Base-by-base conservation (phyloP, 30 jellyfish, hydroid and myxozoan species). In the Aurelia sp. region DNA sequence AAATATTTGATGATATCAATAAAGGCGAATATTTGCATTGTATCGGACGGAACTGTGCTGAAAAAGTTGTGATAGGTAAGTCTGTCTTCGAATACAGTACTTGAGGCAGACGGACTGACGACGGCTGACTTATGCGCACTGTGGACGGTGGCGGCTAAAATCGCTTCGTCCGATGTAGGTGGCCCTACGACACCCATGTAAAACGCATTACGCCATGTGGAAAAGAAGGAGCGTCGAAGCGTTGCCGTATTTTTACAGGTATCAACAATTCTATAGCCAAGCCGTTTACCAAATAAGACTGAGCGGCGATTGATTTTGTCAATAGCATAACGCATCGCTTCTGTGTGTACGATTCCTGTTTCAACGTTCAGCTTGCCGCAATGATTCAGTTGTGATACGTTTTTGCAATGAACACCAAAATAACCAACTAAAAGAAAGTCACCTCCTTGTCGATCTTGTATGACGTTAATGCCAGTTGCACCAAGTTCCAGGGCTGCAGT, bases 1-100 rank as follows among this genome's bases (percentile, higher is more conserved):
- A 92, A 87, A 21, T 79, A 19, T 9, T 19, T 73, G 18, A 87
- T 12, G 62, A 94, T 68, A 61, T 86, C 92, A 13, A 84, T 80
- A 21, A 89, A 33, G 18, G 96, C 97, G 15, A 79, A 22, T 15
- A 88, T 74, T 60, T 81, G 96, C 40, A 77, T 16, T 4, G 63
- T 17, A 65, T 94, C 92, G 8, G 97, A 84, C 15, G 97, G 99
- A 19, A 89, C 89, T 21, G 96, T 94, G 53, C 98, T 85, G 81
- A 62, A 89, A 70, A 89, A 75, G 58, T 82, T 89, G 20, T 48
- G 23, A 75, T 89, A 89, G 3, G 77, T 64, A 65, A 60, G 18
- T 37, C 91, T 53, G 76, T 89, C 79, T 47, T 89, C 97, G 22
- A 89, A 70, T 6, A 60, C 70, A 4, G 80, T 27, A 51, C 97